A percentile compares a stretch with the other conserved stretches of the same genome.
phyloP scores from a whole-genome alignment of 2,797 vertebrate species.

The Parambassis ranga region DNA sequence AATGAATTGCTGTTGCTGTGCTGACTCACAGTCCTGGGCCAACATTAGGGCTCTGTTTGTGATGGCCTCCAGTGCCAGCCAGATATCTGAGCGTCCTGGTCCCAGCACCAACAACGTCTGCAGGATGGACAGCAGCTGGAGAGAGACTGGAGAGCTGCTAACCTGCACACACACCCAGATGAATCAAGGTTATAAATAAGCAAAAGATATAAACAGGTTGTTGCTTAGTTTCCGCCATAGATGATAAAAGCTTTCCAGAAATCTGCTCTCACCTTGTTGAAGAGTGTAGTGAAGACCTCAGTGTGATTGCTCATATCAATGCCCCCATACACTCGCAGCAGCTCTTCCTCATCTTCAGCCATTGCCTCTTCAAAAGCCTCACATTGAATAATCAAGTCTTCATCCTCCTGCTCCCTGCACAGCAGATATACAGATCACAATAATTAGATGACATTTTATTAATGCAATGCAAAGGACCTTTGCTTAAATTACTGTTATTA shows the following conservation, averaged over 20 bases:
- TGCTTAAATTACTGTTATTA: constrained; percentile 3
- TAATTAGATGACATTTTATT: constrained; percentile 12
- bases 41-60: constrained; percentile 90
- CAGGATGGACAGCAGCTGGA: constrained; percentile 92
- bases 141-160: constrained; percentile 89
- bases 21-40: constrained; percentile 89
- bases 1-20: constrained; percentile 1
- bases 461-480: not conserved
- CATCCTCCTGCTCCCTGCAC: constrained; percentile 91
- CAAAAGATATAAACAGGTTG: too few species aligned
- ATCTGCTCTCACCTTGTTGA: constrained; percentile 89
- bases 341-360: constrained; percentile 94
- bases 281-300: constrained; percentile 92
- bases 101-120: constrained; percentile 90
- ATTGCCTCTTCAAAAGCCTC: constrained; percentile 94
- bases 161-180: constrained; percentile 77
- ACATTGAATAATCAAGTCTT: constrained; percentile 94
- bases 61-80: constrained; percentile 91
- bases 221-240: not conserved
- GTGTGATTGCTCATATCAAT: constrained; percentile 93
- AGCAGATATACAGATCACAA: constrained; percentile 2
- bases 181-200: too few species aligned
- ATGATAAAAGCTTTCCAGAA: not conserved
- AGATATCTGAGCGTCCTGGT: constrained; percentile 85
- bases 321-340: constrained; percentile 86